Evolutionary conservation across 1,140 invertebrate genomes (phyloP).

Genomic region (Phthorimaea operculella): DNA sequence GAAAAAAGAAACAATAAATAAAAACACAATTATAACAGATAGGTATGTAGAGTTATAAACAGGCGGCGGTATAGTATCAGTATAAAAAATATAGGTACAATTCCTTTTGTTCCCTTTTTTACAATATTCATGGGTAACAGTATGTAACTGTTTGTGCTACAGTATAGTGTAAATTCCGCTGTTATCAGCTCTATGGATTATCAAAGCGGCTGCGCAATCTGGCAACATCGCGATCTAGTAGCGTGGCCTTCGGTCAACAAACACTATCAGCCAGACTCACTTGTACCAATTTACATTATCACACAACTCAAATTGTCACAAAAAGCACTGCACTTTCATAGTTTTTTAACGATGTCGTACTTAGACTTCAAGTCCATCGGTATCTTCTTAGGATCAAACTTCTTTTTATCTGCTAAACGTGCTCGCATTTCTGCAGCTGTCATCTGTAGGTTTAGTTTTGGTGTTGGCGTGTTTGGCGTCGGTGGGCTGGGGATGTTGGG

Average conservation of each 20-base stretch:
- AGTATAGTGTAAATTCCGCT: too few species aligned
- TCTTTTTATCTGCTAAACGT: conserved; percentile 83
- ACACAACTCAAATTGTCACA: conserved; percentile 7
- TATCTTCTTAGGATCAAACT: conserved; percentile 89
- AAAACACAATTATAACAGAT: too few species aligned
- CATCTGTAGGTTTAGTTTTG: conserved; percentile 81
- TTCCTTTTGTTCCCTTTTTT: too few species aligned
- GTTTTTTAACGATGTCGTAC: conserved; percentile 91
- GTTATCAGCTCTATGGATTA: too few species aligned
- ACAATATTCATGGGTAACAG: too few species aligned
- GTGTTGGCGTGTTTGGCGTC: conserved; percentile 26
- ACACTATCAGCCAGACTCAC: conserved; percentile 9
- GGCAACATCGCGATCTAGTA: conserved; percentile 16
- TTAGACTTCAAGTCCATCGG: conserved; percentile 90
- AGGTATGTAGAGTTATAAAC: too few species aligned
- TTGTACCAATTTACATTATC: conserved; percentile 2
- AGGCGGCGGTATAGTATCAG: too few species aligned
- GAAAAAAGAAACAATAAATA: too few species aligned
- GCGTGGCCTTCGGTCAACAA: conserved; percentile 10
- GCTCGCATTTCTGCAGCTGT: conserved; percentile 90
- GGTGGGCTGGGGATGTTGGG: conserved; percentile 29
- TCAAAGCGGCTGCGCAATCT: conserved; percentile 9
- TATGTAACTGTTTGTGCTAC: too few species aligned
- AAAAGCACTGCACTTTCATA: conserved; percentile 35
- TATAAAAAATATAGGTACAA: too few species aligned